Evolutionary conservation across 2,113 vertebrate genomes (phyloP).

Genomic region (Helogale parvula): DNA sequence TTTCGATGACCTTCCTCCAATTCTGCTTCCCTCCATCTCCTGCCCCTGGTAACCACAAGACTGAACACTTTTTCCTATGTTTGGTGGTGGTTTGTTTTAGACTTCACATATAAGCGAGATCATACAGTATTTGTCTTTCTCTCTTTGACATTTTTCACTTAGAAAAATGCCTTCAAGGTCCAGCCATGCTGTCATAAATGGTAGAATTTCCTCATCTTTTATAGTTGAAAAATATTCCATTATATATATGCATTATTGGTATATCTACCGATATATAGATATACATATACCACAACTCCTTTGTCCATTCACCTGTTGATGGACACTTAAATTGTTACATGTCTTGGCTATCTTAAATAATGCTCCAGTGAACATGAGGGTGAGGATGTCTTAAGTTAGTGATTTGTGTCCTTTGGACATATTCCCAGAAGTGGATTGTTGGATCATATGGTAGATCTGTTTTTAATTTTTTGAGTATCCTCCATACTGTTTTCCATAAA

Average conservation of each 20-base stretch:
- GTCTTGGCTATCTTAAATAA: neutral
- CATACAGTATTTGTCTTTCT: neutral
- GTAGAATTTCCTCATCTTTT: neutral
- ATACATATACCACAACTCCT: neutral
- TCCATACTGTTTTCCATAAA: neutral
- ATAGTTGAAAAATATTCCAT: neutral
- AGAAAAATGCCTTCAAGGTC: neutral
- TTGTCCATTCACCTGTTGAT: neutral
- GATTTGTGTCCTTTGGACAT: neutral
- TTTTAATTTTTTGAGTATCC: neutral
- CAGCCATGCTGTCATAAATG: neutral
- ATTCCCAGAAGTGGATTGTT: neutral
- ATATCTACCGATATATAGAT: neutral
- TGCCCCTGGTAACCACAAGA: neutral
- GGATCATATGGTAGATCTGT: neutral
- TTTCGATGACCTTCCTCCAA: neutral
- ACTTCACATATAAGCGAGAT: neutral
- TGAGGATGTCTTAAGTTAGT: neutral
- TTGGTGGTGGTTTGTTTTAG: neutral
- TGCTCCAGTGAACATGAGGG: neutral
- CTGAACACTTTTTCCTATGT: neutral
- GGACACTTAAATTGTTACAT: neutral
- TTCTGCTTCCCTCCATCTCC: neutral
- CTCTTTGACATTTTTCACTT: neutral
- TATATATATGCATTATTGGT: neutral